Percentiles rank a stretch among this genome's conserved stretches.
phyloP scores from a whole-genome alignment of 2,888 invertebrate species.

The Drosophila colorata region DNA sequence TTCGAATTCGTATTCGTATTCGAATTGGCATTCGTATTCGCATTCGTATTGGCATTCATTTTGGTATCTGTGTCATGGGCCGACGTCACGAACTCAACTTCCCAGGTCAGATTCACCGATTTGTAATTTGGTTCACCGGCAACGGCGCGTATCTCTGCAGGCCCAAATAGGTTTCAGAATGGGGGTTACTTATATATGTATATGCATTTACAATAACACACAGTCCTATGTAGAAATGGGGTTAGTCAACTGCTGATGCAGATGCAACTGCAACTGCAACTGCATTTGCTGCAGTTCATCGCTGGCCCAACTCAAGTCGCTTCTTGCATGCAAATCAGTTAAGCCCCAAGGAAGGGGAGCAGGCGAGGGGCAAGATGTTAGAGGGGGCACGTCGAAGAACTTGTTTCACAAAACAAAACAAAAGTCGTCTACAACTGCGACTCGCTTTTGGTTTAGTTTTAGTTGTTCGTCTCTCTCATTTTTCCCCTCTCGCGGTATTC shows the following conservation, averaged over 20 bases:
- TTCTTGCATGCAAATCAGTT: conserved; percentile 76
- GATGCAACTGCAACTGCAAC: conserved; percentile 22
- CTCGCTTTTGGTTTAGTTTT: conserved; percentile 62
- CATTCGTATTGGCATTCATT: conserved; percentile 31
- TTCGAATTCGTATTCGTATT: conserved; percentile 9
- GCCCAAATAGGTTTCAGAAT: conserved; percentile 41
- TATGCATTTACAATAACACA: conserved; percentile 6
- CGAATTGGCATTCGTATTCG: conserved; percentile 17
- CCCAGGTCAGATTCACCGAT: conserved; percentile 85
- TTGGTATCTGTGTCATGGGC: conserved; percentile 62
- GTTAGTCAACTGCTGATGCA: conserved; percentile 57
- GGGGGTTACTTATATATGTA: conserved; percentile 52
- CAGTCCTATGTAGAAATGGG: conserved; percentile 33
- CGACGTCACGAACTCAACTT: conserved; percentile 83
- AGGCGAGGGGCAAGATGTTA: conserved; percentile 5
- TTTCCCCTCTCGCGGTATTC: background rate
- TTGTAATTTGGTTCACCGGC: conserved; percentile 85
- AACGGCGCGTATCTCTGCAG: conserved; percentile 84
- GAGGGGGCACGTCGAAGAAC: conserved; percentile 44
- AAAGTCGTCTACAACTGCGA: conserved; percentile 29
- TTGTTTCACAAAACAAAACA: conserved; percentile 53
- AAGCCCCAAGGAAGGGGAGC: conserved; percentile 32
- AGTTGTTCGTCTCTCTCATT: conserved; percentile 8
- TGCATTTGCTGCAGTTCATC: conserved; percentile 52
- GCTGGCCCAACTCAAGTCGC: conserved; percentile 49